A percentile compares a stretch with the other conserved stretches of the same genome.
phyloP scores from a whole-genome alignment of 2,888 invertebrate species.

The Orthosia cruda region DNA sequence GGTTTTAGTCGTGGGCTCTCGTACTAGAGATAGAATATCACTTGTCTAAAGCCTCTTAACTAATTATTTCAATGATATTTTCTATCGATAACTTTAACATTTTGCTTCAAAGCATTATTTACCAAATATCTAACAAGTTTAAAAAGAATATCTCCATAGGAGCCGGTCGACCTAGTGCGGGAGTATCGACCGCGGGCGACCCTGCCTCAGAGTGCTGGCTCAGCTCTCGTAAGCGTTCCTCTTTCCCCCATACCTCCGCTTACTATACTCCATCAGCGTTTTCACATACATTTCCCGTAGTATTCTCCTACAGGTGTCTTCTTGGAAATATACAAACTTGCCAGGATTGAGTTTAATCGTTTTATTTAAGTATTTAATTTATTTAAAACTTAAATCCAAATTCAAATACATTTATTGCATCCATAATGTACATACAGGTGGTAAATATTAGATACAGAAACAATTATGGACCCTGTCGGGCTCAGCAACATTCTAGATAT shows the following conservation, averaged over 20 bases:
- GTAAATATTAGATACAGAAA: no score
- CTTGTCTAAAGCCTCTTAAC: neutral
- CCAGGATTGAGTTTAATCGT: no score
- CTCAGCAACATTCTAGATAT: no score
- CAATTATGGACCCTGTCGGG: no score
- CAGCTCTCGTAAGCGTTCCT: conserved; percentile 69
- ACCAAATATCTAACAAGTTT: neutral
- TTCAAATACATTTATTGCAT: no score
- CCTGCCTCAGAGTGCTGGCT: conserved; percentile 71
- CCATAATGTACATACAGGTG: no score
- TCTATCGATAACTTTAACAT: neutral
- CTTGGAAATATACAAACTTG: conserved; percentile 16
- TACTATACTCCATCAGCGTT: conserved; percentile 69
- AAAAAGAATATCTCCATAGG: conserved; percentile 19
- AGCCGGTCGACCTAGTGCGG: conserved; percentile 70
- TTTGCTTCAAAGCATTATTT: neutral
- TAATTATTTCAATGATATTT: neutral
- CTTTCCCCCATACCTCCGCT: conserved; percentile 51
- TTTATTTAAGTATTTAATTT: no score
- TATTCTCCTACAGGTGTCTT: conserved; percentile 66
- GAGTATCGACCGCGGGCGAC: conserved; percentile 77
- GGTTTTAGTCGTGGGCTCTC: no score
- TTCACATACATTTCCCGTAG: conserved; percentile 54
- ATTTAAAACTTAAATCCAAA: no score
- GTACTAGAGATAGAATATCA: no score